A percentile compares a stretch with the other conserved stretches of the same genome.
Evolutionary conservation across 2,113 vertebrate genomes (phyloP).

Genomic region (Cyphomyrus plagiostoma): DNA sequence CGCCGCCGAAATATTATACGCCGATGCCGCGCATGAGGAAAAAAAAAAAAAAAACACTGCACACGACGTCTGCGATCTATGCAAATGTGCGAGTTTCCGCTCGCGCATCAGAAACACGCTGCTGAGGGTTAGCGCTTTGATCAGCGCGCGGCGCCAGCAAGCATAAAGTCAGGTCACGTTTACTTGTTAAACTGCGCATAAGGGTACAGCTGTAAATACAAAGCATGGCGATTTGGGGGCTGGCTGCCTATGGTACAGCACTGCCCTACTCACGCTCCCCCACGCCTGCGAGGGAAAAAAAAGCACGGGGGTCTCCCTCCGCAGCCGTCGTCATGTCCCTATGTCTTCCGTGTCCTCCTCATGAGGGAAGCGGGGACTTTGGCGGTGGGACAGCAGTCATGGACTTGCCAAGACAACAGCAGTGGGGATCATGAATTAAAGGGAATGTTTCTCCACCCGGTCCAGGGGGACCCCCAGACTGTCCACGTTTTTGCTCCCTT

Average conservation of each 20-base stretch:
- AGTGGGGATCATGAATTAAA: neutral
- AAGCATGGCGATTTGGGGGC: neutral
- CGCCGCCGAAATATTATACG: neutral
- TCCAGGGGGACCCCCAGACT: neutral
- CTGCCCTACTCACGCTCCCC: neutral
- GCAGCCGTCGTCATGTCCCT: neutral
- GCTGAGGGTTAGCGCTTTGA: constrained; percentile 1
- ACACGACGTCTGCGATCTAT: neutral
- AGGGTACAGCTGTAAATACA: constrained; percentile 5
- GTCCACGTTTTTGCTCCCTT: neutral
- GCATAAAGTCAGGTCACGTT: neutral
- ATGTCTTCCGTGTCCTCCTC: neutral
- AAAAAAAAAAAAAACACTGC: neutral
- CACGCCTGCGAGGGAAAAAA: neutral
- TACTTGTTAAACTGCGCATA: constrained; percentile 15
- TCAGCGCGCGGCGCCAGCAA: neutral
- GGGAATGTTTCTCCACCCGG: neutral
- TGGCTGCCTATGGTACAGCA: no score
- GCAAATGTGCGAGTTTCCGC: neutral
- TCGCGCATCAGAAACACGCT: neutral
- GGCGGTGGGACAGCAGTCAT: neutral
- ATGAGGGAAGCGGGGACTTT: neutral
- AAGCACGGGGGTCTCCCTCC: neutral
- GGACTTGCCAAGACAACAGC: neutral
- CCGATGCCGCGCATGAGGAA: neutral